Conservation (phyloP, 2,113 vertebrate genomes). For the Dryoscopus gambensis region DNA sequence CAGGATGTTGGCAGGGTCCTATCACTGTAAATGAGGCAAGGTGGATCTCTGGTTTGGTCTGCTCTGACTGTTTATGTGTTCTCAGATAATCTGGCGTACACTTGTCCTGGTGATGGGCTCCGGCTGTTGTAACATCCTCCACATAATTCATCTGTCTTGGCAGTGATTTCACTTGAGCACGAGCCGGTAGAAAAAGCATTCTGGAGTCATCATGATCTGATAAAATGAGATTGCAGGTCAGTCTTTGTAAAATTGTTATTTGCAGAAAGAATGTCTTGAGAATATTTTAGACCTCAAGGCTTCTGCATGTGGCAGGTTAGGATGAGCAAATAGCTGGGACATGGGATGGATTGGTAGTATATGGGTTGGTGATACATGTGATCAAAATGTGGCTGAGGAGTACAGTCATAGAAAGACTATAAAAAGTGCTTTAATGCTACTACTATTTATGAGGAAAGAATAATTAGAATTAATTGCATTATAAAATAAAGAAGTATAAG, state of each 20-base stretch:
- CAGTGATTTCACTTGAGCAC: not conserved
- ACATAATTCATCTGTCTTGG: not conserved
- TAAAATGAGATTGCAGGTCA: not conserved
- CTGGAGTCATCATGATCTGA: not conserved
- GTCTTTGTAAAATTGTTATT: not conserved
- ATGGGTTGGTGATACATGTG: not conserved
- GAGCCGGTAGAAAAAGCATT: not conserved
- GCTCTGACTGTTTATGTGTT: not conserved
- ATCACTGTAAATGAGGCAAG: not conserved
- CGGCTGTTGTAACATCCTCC: not conserved
- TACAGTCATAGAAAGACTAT: not conserved
- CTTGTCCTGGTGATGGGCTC: not conserved
- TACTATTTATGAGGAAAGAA: not conserved
- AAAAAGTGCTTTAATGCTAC: not conserved
- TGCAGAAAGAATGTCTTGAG: not conserved
- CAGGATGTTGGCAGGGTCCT: not conserved
- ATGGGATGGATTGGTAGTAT: not conserved
- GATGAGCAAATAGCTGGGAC: not conserved
- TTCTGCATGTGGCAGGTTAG: not conserved
- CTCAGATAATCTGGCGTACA: not conserved
- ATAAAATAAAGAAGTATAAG: not conserved
- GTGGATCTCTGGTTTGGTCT: not conserved
- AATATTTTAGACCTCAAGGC: not conserved
- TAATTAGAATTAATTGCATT: not conserved
- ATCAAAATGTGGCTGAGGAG: not conserved